Base-by-base conservation (phyloP, 2,113 vertebrate genomes). In the Deroptyus accipitrinus region DNA sequence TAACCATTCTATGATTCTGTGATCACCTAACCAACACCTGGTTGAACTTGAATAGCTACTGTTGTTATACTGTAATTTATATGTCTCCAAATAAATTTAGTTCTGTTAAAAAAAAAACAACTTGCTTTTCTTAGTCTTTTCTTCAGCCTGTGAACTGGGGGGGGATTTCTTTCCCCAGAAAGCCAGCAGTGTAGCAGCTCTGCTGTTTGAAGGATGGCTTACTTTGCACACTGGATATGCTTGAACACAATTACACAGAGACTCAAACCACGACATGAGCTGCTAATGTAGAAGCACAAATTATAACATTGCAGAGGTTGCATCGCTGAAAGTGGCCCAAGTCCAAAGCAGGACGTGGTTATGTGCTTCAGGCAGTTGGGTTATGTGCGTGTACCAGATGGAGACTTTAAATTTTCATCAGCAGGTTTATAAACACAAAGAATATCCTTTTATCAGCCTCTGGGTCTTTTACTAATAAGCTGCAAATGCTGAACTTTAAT, bases 331-430 rank as follows among this genome's bases (percentile, higher is more conserved):
- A 74, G 57, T 19, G 63, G 77, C 76, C 73, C 48, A 51, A 9
- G 51, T 39, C 52, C 90, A 93, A 83, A 86, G 83, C 75, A 90
- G 73, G 81, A 17, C 75, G 82, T 78, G 49, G 18, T 63, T 81
- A 6, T 80, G 30, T 86, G 94, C 95, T 92, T 94, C 10, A 0
- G 73, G 94, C 28, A 1, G 41, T 63, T 24, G 41, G 54, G 73
- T 72, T 88, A 16, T 70, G 62, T 75, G 68, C 72, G n/a, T 78
- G 39, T 48, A 67, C 90, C 79, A 97, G 64, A 90, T 96, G 95
- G 86, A 92, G 94, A 74, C 83, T 95, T 96, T 68, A 96, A 95
- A 95, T 94, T 96, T 96, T 95, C 66, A 96, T 94, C 80, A 92
- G 69, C 48, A 44, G 83, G 62, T 92, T 92, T 86, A 91, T 88